Evolutionary conservation across 1,140 invertebrate genomes (phyloP).

Genomic region (Drosophila willistoni): DNA sequence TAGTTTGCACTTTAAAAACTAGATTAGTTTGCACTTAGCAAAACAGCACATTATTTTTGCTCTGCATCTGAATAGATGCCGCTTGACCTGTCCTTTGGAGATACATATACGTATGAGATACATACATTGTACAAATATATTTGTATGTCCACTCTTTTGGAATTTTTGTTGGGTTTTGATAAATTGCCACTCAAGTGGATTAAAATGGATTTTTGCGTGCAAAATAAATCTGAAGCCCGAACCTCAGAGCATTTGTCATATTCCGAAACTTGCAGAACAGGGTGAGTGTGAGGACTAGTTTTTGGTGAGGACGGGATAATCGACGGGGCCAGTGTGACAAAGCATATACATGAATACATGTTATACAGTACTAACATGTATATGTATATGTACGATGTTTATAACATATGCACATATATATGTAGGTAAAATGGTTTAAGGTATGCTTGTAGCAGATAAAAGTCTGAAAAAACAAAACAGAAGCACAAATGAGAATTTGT

Average conservation of each 20-base stretch:
- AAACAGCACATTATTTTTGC: too few relatives aligned
- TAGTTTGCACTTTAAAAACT: too few relatives aligned
- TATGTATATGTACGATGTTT: too few relatives aligned
- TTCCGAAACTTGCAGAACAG: not conserved
- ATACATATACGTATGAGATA: not conserved
- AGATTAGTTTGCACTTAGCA: too few relatives aligned
- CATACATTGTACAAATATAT: conserved; percentile 13
- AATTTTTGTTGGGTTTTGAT: conserved; percentile 38
- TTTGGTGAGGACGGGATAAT: not conserved
- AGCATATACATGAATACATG: not conserved
- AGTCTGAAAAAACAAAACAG: conserved; percentile 12
- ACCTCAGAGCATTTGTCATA: conserved; percentile 57
- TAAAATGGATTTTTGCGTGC: conserved; percentile 65
- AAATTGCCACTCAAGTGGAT: conserved; percentile 83
- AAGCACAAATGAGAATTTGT: conserved; percentile 30
- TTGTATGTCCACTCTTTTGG: conserved; percentile 15
- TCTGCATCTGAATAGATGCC: too few relatives aligned
- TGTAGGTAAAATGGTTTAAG: conserved; percentile 24
- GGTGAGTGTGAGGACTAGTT: not conserved
- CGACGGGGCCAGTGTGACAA: not conserved
- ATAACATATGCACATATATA: conserved; percentile 36
- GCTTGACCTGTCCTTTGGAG: too few relatives aligned
- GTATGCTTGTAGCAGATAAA: conserved; percentile 29
- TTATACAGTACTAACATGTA: conserved; percentile 2
- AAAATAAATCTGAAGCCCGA: conserved; percentile 66